Conservation (phyloP, 2,797 vertebrate species). For the Hippopotamyrus pictus region DNA sequence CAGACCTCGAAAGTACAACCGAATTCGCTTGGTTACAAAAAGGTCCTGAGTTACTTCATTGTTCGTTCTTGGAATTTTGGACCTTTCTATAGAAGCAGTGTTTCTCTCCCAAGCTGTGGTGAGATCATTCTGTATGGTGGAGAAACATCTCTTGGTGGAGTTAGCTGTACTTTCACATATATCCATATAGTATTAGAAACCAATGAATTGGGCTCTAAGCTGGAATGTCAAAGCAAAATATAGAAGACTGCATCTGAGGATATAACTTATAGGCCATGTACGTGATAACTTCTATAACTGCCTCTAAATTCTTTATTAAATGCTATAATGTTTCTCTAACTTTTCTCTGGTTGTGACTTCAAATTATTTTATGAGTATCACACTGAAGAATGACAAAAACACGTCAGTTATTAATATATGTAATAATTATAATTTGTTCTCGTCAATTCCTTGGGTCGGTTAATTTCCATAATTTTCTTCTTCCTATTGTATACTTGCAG, state of each 20-base stretch:
- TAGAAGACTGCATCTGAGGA: neutral
- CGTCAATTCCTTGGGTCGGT: neutral
- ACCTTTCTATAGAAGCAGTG: neutral
- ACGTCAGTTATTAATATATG: neutral
- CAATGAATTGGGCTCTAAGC: neutral
- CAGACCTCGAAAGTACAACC: neutral
- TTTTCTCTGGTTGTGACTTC: neutral
- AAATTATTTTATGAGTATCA: neutral
- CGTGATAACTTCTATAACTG: neutral
- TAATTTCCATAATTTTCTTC: neutral
- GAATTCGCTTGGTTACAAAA: neutral
- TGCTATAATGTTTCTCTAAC: neutral
- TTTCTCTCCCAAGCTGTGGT: neutral
- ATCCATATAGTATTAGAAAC: slow-evolving; percentile 4
- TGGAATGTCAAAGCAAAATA: neutral
- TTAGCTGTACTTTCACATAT: neutral
- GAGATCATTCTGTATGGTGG: neutral
- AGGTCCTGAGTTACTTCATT: neutral
- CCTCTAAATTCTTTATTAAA: neutral
- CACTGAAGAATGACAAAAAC: neutral
- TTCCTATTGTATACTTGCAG: neutral
- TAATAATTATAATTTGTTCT: neutral
- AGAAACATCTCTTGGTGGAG: neutral
- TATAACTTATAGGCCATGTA: neutral
- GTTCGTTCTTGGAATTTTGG: neutral